A percentile compares a stretch with the other conserved stretches of the same genome.
phyloP scores from a whole-genome alignment of 2,797 vertebrate genomes.

The Oryzias dopingdopingensis region DNA sequence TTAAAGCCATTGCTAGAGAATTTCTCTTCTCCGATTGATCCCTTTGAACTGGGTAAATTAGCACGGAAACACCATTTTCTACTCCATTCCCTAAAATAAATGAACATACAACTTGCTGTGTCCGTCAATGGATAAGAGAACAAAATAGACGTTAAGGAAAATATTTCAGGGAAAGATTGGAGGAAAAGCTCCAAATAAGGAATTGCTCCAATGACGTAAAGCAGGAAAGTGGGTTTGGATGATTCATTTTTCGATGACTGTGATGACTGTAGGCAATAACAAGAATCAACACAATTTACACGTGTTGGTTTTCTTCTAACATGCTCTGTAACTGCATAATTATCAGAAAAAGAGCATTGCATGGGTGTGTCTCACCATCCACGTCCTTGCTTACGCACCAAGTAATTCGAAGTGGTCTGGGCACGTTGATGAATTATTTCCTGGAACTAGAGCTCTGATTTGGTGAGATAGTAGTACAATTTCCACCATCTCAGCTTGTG shows the following conservation, averaged over 20 bases:
- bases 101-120: conserved; percentile 44
- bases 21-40: conserved; percentile 55
- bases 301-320: conserved; percentile 16
- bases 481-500: conserved; percentile 58
- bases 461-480: conserved; percentile 63
- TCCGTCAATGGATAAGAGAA: conserved; percentile 41
- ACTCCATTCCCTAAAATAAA: conserved; percentile 61
- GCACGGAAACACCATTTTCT: conserved; percentile 62
- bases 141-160: conserved; percentile 39
- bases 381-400: conserved; percentile 44
- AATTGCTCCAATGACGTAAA: conserved; percentile 20
- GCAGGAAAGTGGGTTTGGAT: conserved; percentile 28
- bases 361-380: conserved; percentile 12
- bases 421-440: conserved; percentile 38
- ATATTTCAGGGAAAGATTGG: conserved; percentile 16
- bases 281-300: conserved; percentile 24
- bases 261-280: conserved; percentile 17
- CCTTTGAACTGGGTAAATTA: conserved; percentile 70
- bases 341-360: conserved; percentile 8
- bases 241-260: conserved; percentile 31
- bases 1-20: conserved; percentile 63
- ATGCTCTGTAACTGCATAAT: not conserved
- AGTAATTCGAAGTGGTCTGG: conserved; percentile 54
- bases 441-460: conserved; percentile 42
- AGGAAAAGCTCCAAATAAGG: conserved; percentile 36